Evolutionary conservation across 1,140 invertebrate species (phyloP).

Genomic region (Colletes gigas): DNA sequence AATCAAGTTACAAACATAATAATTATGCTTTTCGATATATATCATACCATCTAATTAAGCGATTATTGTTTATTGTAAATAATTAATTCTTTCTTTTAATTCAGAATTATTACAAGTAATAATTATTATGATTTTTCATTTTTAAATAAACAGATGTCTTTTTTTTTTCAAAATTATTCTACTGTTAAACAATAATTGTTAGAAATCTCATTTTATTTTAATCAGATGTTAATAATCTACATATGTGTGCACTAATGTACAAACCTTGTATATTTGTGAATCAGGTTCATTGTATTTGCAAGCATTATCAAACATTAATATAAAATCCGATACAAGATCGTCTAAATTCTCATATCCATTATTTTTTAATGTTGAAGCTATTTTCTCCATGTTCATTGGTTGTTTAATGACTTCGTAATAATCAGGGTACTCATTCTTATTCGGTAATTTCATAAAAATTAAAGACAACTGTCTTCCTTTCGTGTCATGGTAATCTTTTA

Average conservation of each 20-base stretch:
- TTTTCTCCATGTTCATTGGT: constrained; percentile 98
- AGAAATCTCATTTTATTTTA: constrained; percentile 1
- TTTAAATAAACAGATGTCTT: neutral
- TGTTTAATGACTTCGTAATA: constrained; percentile 99
- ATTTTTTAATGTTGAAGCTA: constrained; percentile 92
- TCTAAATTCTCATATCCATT: constrained; percentile 92
- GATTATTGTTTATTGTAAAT: neutral
- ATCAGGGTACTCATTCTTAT: constrained; percentile 96
- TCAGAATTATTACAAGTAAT: neutral
- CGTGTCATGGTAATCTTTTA: constrained; percentile 93
- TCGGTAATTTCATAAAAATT: constrained; percentile 97
- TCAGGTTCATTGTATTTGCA: constrained; percentile 99
- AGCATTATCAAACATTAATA: constrained; percentile 99
- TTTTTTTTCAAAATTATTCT: constrained; percentile 11
- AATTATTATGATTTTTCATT: neutral
- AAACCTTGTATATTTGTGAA: constrained; percentile 97
- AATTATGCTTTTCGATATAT: constrained; percentile 1
- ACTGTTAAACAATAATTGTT: neutral
- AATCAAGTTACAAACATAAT: constrained; percentile 6
- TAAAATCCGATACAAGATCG: constrained; percentile 95
- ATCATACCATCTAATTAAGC: neutral
- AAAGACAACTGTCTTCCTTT: constrained; percentile 92
- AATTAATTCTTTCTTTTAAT: neutral
- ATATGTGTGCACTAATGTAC: constrained; percentile 47
- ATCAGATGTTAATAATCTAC: constrained; percentile 15